These are phyloP conservation scores for Hypsopygia costalis DNA, from an alignment of 2,888 invertebrate genomes.

Conservation along the genomic window DNA sequence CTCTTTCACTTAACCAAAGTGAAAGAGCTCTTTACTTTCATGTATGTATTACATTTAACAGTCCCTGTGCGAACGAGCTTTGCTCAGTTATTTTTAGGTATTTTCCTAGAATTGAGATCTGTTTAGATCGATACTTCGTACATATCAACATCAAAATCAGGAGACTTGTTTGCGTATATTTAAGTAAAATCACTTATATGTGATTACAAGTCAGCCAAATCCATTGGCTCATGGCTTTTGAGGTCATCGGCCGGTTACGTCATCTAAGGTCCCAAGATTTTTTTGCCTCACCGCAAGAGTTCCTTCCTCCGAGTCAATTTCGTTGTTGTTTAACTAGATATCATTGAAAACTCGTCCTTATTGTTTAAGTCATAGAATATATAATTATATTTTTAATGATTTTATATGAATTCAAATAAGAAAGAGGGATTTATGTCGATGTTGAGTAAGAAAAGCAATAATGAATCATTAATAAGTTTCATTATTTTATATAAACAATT, in stretches of 20 bases:
- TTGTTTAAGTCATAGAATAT: constrained; percentile 3
- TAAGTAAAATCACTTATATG: too few species aligned
- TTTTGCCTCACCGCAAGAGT: constrained; percentile 32
- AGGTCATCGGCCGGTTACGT: constrained; percentile 61
- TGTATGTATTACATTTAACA: too few species aligned
- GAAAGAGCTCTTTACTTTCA: too few species aligned
- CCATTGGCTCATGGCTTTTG: constrained; percentile 42
- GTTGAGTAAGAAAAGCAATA: constrained; percentile 17
- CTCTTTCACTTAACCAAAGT: too few species aligned
- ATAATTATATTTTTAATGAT: background rate
- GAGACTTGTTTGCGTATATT: too few species aligned
- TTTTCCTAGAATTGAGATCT: too few species aligned
- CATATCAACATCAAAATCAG: too few species aligned
- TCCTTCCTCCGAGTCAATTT: constrained; percentile 25
- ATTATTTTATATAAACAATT: too few species aligned
- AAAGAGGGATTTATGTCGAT: constrained; percentile 17
- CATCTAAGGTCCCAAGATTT: constrained; percentile 53
- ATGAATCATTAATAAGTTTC: too few species aligned
- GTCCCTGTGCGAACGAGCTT: too few species aligned
- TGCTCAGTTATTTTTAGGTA: too few species aligned
- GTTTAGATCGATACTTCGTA: too few species aligned
- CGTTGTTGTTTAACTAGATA: constrained; percentile 7
- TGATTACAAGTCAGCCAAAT: constrained; percentile 37
- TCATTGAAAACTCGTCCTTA: constrained; percentile 17
- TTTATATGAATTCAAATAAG: constrained; percentile 12